These are phyloP conservation scores for Drosophila mettleri DNA, from an alignment of 2,888 invertebrate genomes.

Conservation along the genomic window DNA sequence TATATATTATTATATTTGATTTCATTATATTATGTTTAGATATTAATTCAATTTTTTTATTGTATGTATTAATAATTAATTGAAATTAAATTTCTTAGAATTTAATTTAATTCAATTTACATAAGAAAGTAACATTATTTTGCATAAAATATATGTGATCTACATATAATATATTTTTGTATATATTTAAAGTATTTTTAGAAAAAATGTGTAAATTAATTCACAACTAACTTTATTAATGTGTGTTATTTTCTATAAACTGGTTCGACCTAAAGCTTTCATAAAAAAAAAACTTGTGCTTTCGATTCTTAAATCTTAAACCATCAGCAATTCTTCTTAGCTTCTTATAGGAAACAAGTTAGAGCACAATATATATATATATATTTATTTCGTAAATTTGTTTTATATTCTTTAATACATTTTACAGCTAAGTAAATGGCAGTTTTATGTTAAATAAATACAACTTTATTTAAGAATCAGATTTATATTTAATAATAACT, in stretches of 20 bases:
- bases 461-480: neutral
- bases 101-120: neutral
- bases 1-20: neutral
- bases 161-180: neutral
- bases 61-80: too few species aligned
- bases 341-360: neutral
- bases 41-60: neutral
- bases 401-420: neutral
- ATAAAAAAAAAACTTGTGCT: neutral
- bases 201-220: neutral
- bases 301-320: neutral
- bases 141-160: neutral
- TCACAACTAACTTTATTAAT: neutral
- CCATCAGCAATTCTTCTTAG: neutral
- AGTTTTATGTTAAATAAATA: neutral
- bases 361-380: too few species aligned
- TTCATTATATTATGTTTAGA: neutral
- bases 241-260: neutral
- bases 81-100: neutral
- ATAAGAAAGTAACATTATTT: neutral
- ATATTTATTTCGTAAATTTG: too few species aligned
- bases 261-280: neutral
- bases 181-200: neutral
- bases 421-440: too few species aligned
- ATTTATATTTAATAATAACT: neutral